Conservation (phyloP, 2,113 vertebrate species). For the Rhinoderma darwinii region DNA sequence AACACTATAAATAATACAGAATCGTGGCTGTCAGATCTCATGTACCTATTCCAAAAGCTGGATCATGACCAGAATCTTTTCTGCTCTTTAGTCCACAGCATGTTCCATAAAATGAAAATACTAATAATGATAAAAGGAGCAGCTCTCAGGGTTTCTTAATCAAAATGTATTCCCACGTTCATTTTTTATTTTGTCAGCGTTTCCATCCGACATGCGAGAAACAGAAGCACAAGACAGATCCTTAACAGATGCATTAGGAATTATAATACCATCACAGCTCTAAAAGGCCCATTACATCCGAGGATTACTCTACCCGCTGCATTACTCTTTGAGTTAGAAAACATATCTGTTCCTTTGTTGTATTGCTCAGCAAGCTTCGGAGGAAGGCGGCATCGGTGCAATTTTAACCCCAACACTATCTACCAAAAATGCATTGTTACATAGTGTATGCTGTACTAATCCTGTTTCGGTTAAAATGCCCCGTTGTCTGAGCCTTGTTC, state of each 20-base stretch:
- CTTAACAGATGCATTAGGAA: constrained; percentile 60
- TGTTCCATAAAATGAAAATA: constrained; percentile 46
- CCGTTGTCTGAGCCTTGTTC: neutral
- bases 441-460: neutral
- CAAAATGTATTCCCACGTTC: constrained; percentile 57
- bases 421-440: neutral
- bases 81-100: constrained; percentile 28
- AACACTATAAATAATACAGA: neutral
- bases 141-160: constrained; percentile 53
- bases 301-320: constrained; percentile 53
- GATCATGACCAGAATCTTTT: constrained; percentile 43
- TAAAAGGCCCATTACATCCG: constrained; percentile 58
- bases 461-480: neutral
- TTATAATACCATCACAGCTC: constrained; percentile 59
- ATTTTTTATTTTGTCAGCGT: constrained; percentile 57
- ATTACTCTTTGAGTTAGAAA: constrained; percentile 49
- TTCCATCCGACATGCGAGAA: constrained; percentile 44
- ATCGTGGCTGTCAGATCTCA: constrained; percentile 14
- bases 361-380: constrained; percentile 30
- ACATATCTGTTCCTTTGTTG: constrained; percentile 45
- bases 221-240: constrained; percentile 55
- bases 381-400: constrained; percentile 12
- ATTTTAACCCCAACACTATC: constrained; percentile 16
- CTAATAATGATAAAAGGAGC: constrained; percentile 56
- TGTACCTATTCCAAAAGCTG: constrained; percentile 20